Conservation (phyloP, 2,113 vertebrate genomes). For the Himantopus leucocephalus region DNA sequence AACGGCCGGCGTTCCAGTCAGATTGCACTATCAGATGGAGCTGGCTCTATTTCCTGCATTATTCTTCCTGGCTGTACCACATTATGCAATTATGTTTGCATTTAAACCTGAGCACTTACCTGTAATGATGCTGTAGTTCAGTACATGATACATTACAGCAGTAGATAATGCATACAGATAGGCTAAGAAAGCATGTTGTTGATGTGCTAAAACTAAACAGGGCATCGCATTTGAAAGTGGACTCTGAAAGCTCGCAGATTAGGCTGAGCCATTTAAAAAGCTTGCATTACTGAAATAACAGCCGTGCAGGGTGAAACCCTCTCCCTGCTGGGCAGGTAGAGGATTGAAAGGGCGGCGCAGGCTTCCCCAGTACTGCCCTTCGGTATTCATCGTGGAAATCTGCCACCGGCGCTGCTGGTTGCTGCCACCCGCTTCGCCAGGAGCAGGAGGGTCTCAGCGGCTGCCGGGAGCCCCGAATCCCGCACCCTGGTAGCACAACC, state of each 20-base stretch:
- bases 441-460: not conserved
- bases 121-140: conserved; percentile 73
- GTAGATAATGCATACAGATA: conserved; percentile 75
- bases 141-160: conserved; percentile 76
- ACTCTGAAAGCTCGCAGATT: conserved; percentile 61
- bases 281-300: not conserved
- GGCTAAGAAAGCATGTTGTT: conserved; percentile 71
- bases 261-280: not conserved
- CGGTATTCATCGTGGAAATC: accelerated
- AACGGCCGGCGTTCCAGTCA: conserved; percentile 65
- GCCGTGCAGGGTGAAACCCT: not conserved
- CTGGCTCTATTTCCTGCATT: conserved; percentile 75
- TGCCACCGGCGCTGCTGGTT: not conserved
- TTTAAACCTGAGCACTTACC: conserved; percentile 80
- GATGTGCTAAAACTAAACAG: conserved; percentile 71
- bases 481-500: not conserved
- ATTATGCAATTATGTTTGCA: conserved; percentile 80
- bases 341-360: not conserved
- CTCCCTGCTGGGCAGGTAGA: not conserved
- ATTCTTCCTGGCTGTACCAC: conserved; percentile 73
- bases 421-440: not conserved
- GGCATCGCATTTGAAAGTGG: conserved; percentile 50
- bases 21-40: conserved; percentile 78
- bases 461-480: not conserved
- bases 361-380: not conserved